phyloP scores from a whole-genome alignment of 92 coral and sea anemone genomes.

The Heliopora coerulea region DNA sequence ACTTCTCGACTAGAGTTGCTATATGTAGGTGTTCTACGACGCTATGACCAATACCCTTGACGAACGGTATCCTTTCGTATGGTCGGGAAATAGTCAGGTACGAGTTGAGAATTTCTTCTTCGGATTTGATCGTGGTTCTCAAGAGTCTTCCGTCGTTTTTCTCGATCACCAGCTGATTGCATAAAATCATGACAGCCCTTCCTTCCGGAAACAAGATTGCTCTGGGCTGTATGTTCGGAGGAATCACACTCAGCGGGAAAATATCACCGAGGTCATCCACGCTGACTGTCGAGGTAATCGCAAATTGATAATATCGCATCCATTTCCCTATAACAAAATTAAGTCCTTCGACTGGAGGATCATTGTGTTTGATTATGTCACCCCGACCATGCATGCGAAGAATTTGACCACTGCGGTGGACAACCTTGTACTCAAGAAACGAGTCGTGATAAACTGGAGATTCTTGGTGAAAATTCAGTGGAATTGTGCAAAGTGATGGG shows the following conservation, averaged over 20 bases:
- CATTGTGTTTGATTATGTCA: background rate
- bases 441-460: conserved; percentile 13
- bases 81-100: conserved; percentile 1
- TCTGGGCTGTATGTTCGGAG: background rate
- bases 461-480: conserved; percentile 19
- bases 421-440: conserved; percentile 23
- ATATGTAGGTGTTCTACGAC: no score
- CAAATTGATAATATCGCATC: background rate
- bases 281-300: background rate
- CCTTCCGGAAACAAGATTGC: conserved; percentile 9
- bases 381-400: conserved; percentile 16
- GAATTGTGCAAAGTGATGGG: background rate
- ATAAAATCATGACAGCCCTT: background rate
- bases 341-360: background rate
- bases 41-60: no score
- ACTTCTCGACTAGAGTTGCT: no score
- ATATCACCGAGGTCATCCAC: background rate
- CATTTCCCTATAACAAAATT: conserved; percentile 7
- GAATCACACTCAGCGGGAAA: background rate
- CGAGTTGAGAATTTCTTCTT: conserved; percentile 4
- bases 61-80: conserved; percentile 1
- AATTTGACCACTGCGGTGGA: background rate
- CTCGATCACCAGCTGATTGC: background rate
- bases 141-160: background rate
- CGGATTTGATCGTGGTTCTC: background rate